Evolutionary conservation across 2,797 vertebrate genomes (phyloP).

Genomic region (Myotis vivesi): DNA sequence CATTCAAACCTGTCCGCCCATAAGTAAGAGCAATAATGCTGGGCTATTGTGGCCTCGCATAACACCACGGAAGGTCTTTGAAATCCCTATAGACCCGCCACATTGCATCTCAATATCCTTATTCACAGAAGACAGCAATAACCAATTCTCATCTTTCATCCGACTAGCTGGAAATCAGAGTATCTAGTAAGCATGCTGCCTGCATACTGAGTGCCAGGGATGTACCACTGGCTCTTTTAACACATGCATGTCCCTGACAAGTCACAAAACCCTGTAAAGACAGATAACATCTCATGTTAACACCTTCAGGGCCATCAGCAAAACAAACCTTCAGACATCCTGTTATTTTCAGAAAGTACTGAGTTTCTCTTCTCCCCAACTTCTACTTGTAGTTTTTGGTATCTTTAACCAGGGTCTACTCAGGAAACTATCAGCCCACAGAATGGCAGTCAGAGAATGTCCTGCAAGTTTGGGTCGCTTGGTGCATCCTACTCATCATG

Average conservation of each 20-base stretch:
- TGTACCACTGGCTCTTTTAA: background rate
- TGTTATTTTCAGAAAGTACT: background rate
- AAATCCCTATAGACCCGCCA: constrained; percentile 21
- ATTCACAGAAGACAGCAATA: constrained; percentile 63
- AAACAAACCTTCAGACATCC: background rate
- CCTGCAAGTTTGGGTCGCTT: background rate
- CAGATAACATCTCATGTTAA: background rate
- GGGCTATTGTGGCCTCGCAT: constrained; percentile 37
- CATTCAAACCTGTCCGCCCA: constrained; percentile 41
- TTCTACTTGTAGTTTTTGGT: background rate
- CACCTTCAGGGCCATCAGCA: background rate
- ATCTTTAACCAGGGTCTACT: background rate
- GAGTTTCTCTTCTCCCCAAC: background rate
- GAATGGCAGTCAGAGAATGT: background rate
- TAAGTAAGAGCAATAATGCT: constrained; percentile 46
- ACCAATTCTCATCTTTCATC: constrained; percentile 60
- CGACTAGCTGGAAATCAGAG: constrained; percentile 47
- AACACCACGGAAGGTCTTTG: constrained; percentile 20
- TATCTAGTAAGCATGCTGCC: background rate
- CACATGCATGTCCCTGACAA: background rate
- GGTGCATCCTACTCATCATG: background rate
- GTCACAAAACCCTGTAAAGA: background rate
- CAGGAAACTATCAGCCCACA: background rate
- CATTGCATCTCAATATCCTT: constrained; percentile 49
- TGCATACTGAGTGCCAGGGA: constrained; percentile 41